Conservation (phyloP, 2,113 vertebrate genomes). For the Phaethon lepturus region DNA sequence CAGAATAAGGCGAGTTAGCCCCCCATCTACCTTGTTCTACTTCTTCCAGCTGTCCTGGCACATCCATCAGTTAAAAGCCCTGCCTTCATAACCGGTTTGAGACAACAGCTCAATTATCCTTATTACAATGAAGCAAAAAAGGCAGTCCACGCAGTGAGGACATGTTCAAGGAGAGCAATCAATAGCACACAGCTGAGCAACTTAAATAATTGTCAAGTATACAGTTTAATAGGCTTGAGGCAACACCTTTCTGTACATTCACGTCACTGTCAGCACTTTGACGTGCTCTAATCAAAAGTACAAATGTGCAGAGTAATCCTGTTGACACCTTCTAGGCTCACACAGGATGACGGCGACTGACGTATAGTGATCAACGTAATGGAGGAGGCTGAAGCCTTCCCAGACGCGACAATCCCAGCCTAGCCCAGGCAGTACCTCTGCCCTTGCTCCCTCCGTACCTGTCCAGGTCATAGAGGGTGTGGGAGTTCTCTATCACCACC, state of each 20-base stretch:
- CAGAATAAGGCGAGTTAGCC: neutral
- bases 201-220: neutral
- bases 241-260: neutral
- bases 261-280: constrained; percentile 10
- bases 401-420: neutral
- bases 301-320: neutral
- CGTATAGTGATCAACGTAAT: fast-evolving
- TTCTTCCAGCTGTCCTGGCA: constrained; percentile 27
- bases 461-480: constrained; percentile 94
- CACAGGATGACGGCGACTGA: neutral
- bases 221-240: constrained; percentile 35
- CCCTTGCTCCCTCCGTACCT: constrained; percentile 76
- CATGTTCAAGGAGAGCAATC: neutral
- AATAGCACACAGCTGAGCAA: neutral
- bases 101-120: neutral
- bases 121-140: neutral
- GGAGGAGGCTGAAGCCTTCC: neutral
- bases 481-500: constrained; percentile 89
- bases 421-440: neutral
- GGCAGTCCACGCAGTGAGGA: neutral
- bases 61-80: constrained; percentile 9
- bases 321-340: neutral
- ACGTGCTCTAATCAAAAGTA: neutral
- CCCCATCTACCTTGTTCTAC: constrained; percentile 25
- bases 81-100: neutral